Evolutionary conservation across 2,888 invertebrate genomes (phyloP).

Genomic region (Chaitophorus viminalis): DNA sequence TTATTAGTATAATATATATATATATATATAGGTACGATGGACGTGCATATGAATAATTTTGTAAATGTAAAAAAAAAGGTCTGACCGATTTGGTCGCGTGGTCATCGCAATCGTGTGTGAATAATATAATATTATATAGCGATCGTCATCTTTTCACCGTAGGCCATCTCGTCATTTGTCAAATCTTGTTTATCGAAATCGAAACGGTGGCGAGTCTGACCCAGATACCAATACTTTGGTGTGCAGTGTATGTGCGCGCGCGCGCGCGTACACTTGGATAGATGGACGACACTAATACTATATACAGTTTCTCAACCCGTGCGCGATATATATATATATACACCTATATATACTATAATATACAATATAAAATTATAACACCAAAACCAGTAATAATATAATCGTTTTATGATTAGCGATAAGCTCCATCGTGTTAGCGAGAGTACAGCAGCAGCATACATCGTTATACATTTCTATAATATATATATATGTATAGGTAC

Average conservation of each 20-base stretch:
- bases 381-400: slow-evolving; percentile 47
- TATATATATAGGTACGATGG: not conserved
- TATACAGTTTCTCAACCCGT: slow-evolving; percentile 29
- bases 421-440: not conserved
- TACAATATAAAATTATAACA: not conserved
- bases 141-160: slow-evolving; percentile 1
- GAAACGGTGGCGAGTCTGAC: slow-evolving; percentile 30
- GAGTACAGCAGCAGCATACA: too few relatives aligned
- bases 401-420: slow-evolving; percentile 53
- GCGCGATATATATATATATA: too few relatives aligned
- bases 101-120: not conserved
- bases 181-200: slow-evolving; percentile 44
- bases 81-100: not conserved
- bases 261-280: not conserved
- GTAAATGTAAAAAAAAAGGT: not conserved
- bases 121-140: not conserved
- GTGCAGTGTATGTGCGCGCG: not conserved
- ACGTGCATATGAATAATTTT: not conserved
- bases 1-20: too few relatives aligned
- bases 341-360: too few relatives aligned
- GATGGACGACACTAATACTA: not conserved
- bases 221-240: not conserved
- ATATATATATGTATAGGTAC: too few relatives aligned
- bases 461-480: not conserved
- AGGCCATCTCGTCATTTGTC: not conserved